These are phyloP conservation scores for Myripristis jacobus DNA, from an alignment of 2,797 vertebrate genomes.

Conservation along the genomic window DNA sequence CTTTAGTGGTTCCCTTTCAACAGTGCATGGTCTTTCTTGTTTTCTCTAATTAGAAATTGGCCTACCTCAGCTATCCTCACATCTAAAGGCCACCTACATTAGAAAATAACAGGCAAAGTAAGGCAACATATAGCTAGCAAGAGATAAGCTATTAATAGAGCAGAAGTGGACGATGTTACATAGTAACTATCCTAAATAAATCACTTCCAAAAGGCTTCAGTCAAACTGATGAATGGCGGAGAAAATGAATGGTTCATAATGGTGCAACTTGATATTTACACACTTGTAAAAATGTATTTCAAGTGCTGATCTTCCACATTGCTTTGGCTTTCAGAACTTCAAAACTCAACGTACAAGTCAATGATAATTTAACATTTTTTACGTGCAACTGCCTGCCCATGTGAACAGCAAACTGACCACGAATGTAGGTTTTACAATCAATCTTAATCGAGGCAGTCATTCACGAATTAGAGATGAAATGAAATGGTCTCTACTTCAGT, in stretches of 20 bases:
- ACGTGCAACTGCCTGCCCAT: slow-evolving; percentile 65
- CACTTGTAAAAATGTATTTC: slow-evolving; percentile 30
- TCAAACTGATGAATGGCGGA: slow-evolving; percentile 25
- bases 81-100: slow-evolving; percentile 75
- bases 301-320: slow-evolving; percentile 29
- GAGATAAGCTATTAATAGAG: slow-evolving; percentile 75
- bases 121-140: slow-evolving; percentile 80
- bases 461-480: slow-evolving; percentile 42
- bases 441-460: slow-evolving; percentile 23
- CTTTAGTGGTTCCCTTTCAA: slow-evolving; percentile 64
- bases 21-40: slow-evolving; percentile 78
- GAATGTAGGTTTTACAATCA: slow-evolving; percentile 41
- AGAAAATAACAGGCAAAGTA: slow-evolving; percentile 73
- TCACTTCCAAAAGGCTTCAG: slow-evolving; percentile 70
- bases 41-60: slow-evolving; percentile 61
- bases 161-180: slow-evolving; percentile 82
- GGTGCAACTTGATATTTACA: slow-evolving; percentile 58
- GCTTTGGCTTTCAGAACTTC: slow-evolving; percentile 67
- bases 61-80: slow-evolving; percentile 59
- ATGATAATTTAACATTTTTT: slow-evolving; percentile 24
- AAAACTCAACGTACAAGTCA: slow-evolving; percentile 45
- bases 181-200: slow-evolving; percentile 81
- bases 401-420: slow-evolving; percentile 45
- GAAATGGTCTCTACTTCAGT: slow-evolving; percentile 35
- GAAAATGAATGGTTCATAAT: slow-evolving; percentile 33